These are phyloP conservation scores for Patiria miniata DNA, from an alignment of 35 echinoderm and acorn worm genomes.

Conservation along the genomic window DNA sequence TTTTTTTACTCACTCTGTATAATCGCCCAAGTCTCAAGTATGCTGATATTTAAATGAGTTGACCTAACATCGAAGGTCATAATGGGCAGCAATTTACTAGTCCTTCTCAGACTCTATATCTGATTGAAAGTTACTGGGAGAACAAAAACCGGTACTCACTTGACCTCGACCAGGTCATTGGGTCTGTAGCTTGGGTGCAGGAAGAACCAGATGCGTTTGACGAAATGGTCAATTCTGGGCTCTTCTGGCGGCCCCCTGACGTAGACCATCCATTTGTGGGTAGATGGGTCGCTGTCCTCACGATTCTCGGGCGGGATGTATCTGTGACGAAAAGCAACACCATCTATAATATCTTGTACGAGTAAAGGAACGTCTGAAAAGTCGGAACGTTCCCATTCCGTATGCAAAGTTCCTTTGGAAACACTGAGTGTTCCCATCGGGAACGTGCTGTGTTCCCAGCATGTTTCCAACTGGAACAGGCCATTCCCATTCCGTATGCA, in stretches of 20 bases:
- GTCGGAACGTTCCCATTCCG: no score
- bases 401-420: no score
- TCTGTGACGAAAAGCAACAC: constrained; percentile 25
- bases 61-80: no score
- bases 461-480: no score
- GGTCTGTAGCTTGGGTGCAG: constrained; percentile 98
- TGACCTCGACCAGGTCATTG: constrained; percentile 96
- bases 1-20: no score
- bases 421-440: no score
- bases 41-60: no score
- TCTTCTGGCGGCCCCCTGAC: constrained; percentile 91
- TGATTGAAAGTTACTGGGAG: no score
- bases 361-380: not conserved
- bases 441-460: no score
- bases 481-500: not conserved
- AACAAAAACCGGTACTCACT: constrained; percentile 53
- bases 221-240: constrained; percentile 94
- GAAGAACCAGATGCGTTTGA: constrained; percentile 98
- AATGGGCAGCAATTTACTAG: no score
- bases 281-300: constrained; percentile 97
- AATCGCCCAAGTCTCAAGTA: no score
- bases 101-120: no score
- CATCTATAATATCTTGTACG: not conserved
- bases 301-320: constrained; percentile 90
- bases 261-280: constrained; percentile 99